A percentile compares a stretch with the other conserved stretches of the same genome.
phyloP scores from a whole-genome alignment of 2,888 invertebrate genomes.

The Meiosimyza platycephala region DNA sequence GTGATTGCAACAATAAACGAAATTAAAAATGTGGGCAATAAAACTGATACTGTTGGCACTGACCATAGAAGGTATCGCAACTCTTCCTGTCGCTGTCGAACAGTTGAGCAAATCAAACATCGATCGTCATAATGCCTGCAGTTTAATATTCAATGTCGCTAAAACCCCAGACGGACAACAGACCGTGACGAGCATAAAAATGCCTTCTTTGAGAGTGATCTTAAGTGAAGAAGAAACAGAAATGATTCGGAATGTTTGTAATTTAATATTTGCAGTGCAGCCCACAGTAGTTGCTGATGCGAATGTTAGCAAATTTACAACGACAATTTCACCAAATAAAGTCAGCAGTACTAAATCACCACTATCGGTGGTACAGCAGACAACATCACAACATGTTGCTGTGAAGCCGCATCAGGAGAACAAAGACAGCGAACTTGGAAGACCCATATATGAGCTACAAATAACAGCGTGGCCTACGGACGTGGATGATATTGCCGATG shows the following conservation, averaged over 20 bases:
- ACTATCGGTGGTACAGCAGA: too few relatives aligned
- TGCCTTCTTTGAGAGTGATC: background rate
- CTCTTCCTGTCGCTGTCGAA: background rate
- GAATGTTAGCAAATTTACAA: background rate
- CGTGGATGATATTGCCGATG: slow-evolving; percentile 49
- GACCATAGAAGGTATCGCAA: background rate
- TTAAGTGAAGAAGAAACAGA: background rate
- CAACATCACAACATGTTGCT: too few relatives aligned
- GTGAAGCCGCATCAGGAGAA: background rate
- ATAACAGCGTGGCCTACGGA: slow-evolving; percentile 59
- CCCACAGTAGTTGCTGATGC: background rate
- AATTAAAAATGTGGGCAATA: slow-evolving; percentile 2
- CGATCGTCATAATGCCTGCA: slow-evolving; percentile 12
- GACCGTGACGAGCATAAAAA: slow-evolving; percentile 1
- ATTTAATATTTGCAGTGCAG: slow-evolving; percentile 1
- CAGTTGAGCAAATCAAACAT: background rate
- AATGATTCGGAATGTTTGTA: background rate
- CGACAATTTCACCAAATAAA: background rate
- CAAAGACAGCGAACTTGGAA: slow-evolving; percentile 38
- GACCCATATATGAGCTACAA: slow-evolving; percentile 59
- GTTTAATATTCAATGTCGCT: slow-evolving; percentile 10
- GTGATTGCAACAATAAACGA: background rate
- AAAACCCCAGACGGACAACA: background rate
- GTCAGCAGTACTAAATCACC: background rate
- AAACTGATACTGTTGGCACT: slow-evolving; percentile 3